A percentile compares a stretch with the other conserved stretches of the same genome.
These are phyloP conservation scores for Elgaria multicarinata DNA, from an alignment of 2,113 vertebrate genomes.

Conservation along the genomic window DNA sequence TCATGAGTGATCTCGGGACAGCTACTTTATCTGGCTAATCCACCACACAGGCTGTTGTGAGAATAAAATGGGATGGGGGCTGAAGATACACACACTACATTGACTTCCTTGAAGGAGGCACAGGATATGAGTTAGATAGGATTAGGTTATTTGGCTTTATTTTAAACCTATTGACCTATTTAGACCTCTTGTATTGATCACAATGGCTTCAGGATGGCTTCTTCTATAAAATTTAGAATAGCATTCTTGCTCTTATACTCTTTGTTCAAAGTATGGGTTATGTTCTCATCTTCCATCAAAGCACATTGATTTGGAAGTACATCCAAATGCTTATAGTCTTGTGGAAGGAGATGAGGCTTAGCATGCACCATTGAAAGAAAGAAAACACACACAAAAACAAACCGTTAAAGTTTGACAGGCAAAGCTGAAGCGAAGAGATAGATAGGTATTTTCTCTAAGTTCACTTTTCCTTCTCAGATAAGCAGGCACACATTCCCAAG, in stretches of 20 bases:
- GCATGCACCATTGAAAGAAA: not conserved
- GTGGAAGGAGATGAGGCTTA: constrained; percentile 26
- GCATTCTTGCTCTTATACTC: constrained; percentile 39
- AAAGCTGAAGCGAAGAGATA: constrained; percentile 27
- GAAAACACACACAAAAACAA: not conserved
- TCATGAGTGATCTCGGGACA: not conserved
- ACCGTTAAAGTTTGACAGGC: constrained; percentile 23
- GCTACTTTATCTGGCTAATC: not conserved
- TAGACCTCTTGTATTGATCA: constrained; percentile 43
- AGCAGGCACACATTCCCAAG: constrained; percentile 37
- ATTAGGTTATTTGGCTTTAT: constrained; percentile 27
- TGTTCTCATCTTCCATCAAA: constrained; percentile 11
- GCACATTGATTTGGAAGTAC: not conserved
- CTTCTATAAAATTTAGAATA: constrained; percentile 54
- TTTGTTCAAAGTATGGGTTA: not conserved
- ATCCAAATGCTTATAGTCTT: constrained; percentile 8
- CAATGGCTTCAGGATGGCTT: constrained; percentile 57
- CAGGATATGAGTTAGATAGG: not conserved
- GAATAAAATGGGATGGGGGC: not conserved
- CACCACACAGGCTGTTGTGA: not conserved
- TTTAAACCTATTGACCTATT: constrained; percentile 33
- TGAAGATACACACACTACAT: not conserved
- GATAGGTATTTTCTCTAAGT: constrained; percentile 22
- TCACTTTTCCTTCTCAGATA: constrained; percentile 42
- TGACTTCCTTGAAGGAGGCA: not conserved